Conservation (phyloP, 2,888 invertebrate genomes). For the Teinopalpus imperialis region DNA sequence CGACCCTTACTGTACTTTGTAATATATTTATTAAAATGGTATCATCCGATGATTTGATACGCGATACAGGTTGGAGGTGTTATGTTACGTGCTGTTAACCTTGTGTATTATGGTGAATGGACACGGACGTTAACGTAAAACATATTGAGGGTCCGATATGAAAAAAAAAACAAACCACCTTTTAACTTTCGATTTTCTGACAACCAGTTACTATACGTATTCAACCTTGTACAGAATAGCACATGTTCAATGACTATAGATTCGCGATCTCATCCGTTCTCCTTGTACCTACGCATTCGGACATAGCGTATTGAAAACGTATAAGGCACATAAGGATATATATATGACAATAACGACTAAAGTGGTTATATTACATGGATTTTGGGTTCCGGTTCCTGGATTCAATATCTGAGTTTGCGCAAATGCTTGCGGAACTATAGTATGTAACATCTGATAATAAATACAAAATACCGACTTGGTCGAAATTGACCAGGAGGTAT, state of each 20-base stretch:
- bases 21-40: conserved; percentile 11
- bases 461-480: too few species aligned
- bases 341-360: too few species aligned
- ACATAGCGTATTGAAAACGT: not conserved
- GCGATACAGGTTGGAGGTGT: conserved; percentile 21
- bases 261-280: conserved; percentile 12
- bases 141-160: conserved; percentile 15
- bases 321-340: too few species aligned
- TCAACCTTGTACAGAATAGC: conserved; percentile 16
- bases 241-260: conserved; percentile 2
- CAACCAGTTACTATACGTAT: conserved; percentile 12
- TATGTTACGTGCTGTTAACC: conserved; percentile 28
- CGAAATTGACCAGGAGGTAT: too few species aligned
- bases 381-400: too few species aligned
- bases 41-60: conserved; percentile 20
- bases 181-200: conserved; percentile 23
- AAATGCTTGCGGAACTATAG: too few species aligned
- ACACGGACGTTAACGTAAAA: conserved; percentile 19
- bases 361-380: too few species aligned
- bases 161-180: conserved; percentile 12
- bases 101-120: conserved; percentile 24
- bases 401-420: too few species aligned
- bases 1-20: too few species aligned
- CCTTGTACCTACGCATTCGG: conserved; percentile 7
- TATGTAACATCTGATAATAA: too few species aligned